phyloP scores from a whole-genome alignment of 2,113 vertebrate species.

The Microtus ochrogaster region DNA sequence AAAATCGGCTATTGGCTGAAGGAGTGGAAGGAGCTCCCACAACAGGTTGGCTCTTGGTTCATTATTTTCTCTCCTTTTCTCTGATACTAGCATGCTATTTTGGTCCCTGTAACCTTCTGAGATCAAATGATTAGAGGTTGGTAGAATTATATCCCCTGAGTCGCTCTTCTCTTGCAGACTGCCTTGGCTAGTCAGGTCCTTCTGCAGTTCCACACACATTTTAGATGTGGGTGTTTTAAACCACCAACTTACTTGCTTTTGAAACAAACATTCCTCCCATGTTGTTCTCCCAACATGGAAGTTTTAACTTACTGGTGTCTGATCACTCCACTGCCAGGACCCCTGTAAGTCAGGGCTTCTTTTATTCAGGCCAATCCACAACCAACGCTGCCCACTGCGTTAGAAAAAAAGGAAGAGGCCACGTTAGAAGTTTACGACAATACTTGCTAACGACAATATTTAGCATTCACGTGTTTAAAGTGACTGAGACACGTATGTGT shows the following conservation, averaged over 20 bases:
- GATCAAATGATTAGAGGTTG: neutral
- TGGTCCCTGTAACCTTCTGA: neutral
- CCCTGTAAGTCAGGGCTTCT: slow-evolving; percentile 92
- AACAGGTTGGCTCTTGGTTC: neutral
- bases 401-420: slow-evolving; percentile 47
- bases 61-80: neutral
- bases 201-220: neutral
- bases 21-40: no score
- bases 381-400: slow-evolving; percentile 89
- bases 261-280: slow-evolving; percentile 39
- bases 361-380: slow-evolving; percentile 97
- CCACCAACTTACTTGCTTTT: slow-evolving; percentile 15
- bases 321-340: slow-evolving; percentile 97
- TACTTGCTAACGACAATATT: slow-evolving; percentile 46
- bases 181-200: neutral
- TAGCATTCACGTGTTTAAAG: slow-evolving; percentile 10
- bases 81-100: neutral
- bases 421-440: slow-evolving; percentile 38
- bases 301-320: slow-evolving; percentile 91
- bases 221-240: slow-evolving; percentile 2
- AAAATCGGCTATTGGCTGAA: no score
- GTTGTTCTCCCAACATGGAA: neutral
- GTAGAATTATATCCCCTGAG: no score
- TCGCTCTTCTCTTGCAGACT: neutral
- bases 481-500: neutral